Evolutionary conservation across 2,113 vertebrate genomes (phyloP).

Genomic region (Limnothrissa miodon): DNA sequence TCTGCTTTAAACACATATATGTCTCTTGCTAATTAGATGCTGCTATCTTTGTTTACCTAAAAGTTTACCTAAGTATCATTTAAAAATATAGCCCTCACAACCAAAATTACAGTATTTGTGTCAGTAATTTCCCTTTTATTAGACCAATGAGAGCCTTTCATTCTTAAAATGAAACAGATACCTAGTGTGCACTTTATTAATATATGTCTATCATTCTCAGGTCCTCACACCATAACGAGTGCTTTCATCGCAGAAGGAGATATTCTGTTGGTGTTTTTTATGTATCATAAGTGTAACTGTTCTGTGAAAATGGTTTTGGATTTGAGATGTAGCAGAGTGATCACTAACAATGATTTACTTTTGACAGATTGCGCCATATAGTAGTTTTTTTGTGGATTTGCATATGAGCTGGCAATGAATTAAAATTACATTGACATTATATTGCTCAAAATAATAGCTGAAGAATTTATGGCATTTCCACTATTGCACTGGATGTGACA

Average conservation of each 20-base stretch:
- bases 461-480: too few relatives aligned
- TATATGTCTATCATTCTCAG: background rate
- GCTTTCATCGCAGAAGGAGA: conserved; percentile 8
- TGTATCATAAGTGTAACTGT: background rate
- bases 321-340: background rate
- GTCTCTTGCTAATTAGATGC: conserved; percentile 6
- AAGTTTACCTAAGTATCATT: background rate
- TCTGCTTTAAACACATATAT: conserved; percentile 3
- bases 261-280: background rate
- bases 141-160: background rate
- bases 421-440: background rate
- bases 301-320: background rate
- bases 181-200: conserved; percentile 7
- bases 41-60: conserved; percentile 11
- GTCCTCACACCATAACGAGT: background rate
- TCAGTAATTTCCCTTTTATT: background rate
- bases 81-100: background rate
- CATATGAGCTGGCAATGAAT: background rate
- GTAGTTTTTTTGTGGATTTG: background rate
- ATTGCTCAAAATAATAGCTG: background rate
- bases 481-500: too few relatives aligned
- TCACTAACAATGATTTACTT: background rate
- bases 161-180: background rate
- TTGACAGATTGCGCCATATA: background rate
- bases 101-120: background rate